Conservation (phyloP, 2,797 vertebrate genomes). For the Carapus acus region DNA sequence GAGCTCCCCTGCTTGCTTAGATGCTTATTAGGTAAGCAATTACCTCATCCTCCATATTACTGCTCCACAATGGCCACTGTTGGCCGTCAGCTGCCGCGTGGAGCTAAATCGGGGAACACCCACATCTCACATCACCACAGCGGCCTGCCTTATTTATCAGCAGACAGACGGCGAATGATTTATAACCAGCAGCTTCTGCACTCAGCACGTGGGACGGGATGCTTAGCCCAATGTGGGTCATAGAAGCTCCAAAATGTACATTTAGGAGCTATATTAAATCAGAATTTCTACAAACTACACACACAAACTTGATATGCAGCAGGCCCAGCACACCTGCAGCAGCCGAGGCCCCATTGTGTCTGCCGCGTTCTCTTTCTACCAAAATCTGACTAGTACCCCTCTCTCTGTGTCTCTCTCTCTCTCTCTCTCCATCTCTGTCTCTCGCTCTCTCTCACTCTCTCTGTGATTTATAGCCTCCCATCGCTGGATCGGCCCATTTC, state of each 20-base stretch:
- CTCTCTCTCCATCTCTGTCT: conserved; percentile 13
- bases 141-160: no score
- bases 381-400: conserved; percentile 26
- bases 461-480: conserved; percentile 22
- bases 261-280: neutral
- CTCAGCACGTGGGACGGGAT: neutral
- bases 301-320: conserved; percentile 1
- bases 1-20: no score
- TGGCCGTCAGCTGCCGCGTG: conserved; percentile 1
- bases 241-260: neutral
- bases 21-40: no score
- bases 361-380: conserved; percentile 27
- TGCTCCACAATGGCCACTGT: conserved; percentile 2
- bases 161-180: no score
- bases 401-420: conserved; percentile 23
- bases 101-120: neutral
- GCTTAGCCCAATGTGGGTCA: neutral
- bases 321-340: conserved; percentile 18
- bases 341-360: conserved; percentile 15
- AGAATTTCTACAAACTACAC: neutral
- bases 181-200: neutral
- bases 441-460: conserved; percentile 12
- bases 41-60: conserved; percentile 7
- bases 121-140: neutral
- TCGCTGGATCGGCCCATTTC: conserved; percentile 26